A percentile compares a stretch with the other conserved stretches of the same genome.
These are phyloP conservation scores for Oreochromis mossambicus DNA, from an alignment of 2,797 vertebrate genomes.

Conservation along the genomic window DNA sequence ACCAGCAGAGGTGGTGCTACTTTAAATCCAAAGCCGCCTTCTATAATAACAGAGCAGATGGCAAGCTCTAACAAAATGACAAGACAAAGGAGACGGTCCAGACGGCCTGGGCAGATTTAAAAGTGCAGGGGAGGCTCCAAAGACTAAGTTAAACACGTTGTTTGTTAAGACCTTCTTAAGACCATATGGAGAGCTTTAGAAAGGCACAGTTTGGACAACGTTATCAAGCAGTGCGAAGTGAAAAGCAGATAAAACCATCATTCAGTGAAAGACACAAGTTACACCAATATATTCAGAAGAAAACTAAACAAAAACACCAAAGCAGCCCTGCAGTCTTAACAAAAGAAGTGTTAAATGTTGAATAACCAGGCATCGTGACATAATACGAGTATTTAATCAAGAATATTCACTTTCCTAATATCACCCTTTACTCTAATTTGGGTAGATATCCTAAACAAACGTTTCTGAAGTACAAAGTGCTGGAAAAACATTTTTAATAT, in stretches of 20 bases:
- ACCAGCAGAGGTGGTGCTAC: background rate
- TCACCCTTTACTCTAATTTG: background rate
- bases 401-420: background rate
- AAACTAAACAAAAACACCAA: background rate
- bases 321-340: background rate
- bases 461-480: background rate
- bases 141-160: slow-evolving; percentile 34
- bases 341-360: background rate
- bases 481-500: background rate
- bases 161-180: slow-evolving; percentile 48
- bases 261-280: background rate
- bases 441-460: background rate
- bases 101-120: slow-evolving; percentile 58
- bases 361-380: background rate
- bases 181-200: slow-evolving; percentile 21
- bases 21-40: slow-evolving; percentile 38
- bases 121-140: slow-evolving; percentile 28
- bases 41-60: slow-evolving; percentile 70
- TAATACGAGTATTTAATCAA: background rate
- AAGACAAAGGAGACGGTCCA: slow-evolving; percentile 63
- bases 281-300: background rate
- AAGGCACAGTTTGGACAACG: background rate
- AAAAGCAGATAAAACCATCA: background rate
- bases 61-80: slow-evolving; percentile 46
- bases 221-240: background rate